Conservation (phyloP, 2,113 vertebrate species). For the Tachuris rubrigastra region DNA sequence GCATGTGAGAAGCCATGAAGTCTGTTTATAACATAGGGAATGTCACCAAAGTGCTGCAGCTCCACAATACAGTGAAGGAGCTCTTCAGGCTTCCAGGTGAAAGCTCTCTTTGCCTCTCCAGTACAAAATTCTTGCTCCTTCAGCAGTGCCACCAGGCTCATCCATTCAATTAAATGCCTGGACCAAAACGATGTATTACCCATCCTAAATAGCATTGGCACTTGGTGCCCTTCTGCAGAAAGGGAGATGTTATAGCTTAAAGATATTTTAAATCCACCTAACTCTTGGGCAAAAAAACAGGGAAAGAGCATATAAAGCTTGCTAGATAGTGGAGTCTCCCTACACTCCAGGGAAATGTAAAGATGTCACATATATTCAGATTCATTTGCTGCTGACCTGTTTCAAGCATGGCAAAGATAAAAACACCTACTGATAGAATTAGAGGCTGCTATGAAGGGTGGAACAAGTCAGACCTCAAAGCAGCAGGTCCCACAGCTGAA, state of each 20-base stretch:
- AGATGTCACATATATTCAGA: neutral
- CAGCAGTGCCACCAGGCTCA: neutral
- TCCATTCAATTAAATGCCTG: neutral
- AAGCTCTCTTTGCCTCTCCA: neutral
- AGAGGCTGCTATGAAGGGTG: neutral
- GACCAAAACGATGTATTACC: neutral
- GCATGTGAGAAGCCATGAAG: neutral
- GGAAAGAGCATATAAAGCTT: neutral
- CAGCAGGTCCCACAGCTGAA: neutral
- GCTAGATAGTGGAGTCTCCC: neutral
- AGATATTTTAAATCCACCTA: neutral
- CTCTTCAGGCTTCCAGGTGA: neutral
- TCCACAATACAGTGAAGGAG: neutral
- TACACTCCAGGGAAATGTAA: neutral
- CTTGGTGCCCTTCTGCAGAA: neutral
- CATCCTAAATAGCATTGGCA: neutral
- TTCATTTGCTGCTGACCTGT: neutral
- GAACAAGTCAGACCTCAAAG: neutral
- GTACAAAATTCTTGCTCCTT: neutral
- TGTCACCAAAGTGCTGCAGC: neutral
- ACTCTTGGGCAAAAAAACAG: neutral
- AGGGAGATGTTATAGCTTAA: neutral
- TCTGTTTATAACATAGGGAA: neutral
- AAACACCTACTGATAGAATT: neutral
- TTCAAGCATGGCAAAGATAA: neutral